Conservation (phyloP, 2,113 vertebrate genomes). For the Periophthalmodon schlosseri region DNA sequence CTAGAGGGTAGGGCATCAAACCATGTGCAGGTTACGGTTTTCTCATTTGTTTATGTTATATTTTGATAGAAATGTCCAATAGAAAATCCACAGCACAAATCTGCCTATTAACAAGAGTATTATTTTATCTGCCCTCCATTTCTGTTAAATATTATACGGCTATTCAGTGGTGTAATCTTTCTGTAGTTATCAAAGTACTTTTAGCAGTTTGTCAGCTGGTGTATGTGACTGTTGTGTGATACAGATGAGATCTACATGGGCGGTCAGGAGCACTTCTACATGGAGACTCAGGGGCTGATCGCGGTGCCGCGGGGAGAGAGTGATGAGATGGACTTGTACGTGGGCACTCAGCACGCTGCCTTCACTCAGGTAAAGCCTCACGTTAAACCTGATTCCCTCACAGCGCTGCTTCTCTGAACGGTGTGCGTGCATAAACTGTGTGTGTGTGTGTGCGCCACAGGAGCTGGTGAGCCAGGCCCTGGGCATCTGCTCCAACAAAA, state of each 20-base stretch:
- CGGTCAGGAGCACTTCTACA: slow-evolving; percentile 11
- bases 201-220: no score
- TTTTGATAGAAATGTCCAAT: no score
- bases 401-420: not conserved
- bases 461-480: slow-evolving; percentile 1
- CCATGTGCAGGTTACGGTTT: not conserved
- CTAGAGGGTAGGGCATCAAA: not conserved
- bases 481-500: slow-evolving; percentile 4
- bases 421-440: not conserved
- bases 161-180: no score
- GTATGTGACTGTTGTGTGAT: not conserved
- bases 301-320: not conserved
- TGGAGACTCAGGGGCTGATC: slow-evolving; percentile 3
- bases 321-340: not conserved
- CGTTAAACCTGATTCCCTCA: not conserved
- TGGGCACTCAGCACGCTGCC: slow-evolving; percentile 1
- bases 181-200: no score
- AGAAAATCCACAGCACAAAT: no score
- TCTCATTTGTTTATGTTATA: not conserved
- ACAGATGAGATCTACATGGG: slow-evolving; percentile 5
- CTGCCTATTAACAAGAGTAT: no score
- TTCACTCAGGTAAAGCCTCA: not conserved
- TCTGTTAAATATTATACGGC: no score
- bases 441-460: not conserved
- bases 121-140: no score